Percentiles rank a stretch among this genome's conserved stretches.
Evolutionary conservation across 2,113 vertebrate genomes (phyloP).

Genomic region (Pseudonaja textilis): DNA sequence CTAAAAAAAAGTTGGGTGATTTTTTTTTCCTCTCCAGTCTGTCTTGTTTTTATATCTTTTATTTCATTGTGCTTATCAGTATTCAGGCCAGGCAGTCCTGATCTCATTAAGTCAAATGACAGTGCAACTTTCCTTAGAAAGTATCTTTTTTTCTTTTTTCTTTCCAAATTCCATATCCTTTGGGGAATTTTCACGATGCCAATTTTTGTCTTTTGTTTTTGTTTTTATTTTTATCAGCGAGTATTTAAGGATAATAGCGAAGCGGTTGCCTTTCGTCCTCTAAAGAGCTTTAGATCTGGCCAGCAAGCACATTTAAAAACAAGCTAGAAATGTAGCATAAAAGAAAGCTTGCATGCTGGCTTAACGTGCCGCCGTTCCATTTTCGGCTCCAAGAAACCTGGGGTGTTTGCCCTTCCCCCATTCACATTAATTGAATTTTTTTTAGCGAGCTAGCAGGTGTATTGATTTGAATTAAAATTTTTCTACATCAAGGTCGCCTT

Average conservation of each 20-base stretch:
- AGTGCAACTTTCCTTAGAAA: constrained; percentile 25
- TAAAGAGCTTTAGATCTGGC: constrained; percentile 27
- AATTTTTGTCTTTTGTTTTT: constrained; percentile 28
- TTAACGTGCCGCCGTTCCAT: constrained; percentile 62
- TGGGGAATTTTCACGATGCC: constrained; percentile 53
- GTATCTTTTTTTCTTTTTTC: constrained; percentile 50
- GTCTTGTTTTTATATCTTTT: not conserved
- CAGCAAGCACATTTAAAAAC: constrained; percentile 52
- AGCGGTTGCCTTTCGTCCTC: constrained; percentile 58
- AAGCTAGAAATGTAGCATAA: constrained; percentile 37
- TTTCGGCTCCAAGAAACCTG: constrained; percentile 68
- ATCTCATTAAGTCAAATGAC: constrained; percentile 1
- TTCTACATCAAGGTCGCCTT: constrained; percentile 73
- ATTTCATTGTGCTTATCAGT: not conserved
- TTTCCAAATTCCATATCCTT: constrained; percentile 60
- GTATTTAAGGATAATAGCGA: constrained; percentile 55
- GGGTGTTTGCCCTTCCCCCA: constrained; percentile 67
- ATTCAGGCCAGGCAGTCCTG: not conserved
- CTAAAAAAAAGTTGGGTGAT: not conserved
- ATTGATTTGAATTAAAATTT: constrained; percentile 82
- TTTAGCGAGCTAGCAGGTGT: constrained; percentile 79
- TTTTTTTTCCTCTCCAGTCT: not conserved
- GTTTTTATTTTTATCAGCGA: constrained; percentile 28
- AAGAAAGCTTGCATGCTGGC: constrained; percentile 42
- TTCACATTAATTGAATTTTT: constrained; percentile 83